Evolutionary conservation across 2,797 vertebrate genomes (phyloP).

Genomic region (Anolis apletophallus): DNA sequence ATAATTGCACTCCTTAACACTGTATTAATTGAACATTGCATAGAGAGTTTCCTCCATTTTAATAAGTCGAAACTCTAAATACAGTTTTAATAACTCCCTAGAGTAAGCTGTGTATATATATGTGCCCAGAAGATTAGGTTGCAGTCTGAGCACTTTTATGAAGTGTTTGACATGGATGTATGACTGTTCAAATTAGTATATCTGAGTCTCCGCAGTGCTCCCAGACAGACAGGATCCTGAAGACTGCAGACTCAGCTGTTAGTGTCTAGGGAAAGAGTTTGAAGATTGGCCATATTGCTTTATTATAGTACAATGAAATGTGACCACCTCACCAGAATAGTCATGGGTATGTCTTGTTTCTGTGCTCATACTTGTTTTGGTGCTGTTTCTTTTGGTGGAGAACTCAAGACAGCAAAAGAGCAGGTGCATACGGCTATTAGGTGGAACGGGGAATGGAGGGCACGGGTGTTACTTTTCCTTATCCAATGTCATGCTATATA

Average conservation of each 20-base stretch:
- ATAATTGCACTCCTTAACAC: not conserved
- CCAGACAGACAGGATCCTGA: slow-evolving; percentile 28
- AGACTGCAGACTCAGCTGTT: slow-evolving; percentile 46
- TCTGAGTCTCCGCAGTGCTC: slow-evolving; percentile 12
- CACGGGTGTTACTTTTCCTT: not conserved
- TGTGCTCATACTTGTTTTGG: not conserved
- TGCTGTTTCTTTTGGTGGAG: slow-evolving; percentile 28
- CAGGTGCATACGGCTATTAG: slow-evolving; percentile 12
- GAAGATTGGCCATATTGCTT: slow-evolving; percentile 29
- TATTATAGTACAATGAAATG: slow-evolving; percentile 38
- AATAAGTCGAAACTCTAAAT: slow-evolving; percentile 1
- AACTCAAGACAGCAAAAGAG: slow-evolving; percentile 18
- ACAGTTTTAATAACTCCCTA: slow-evolving; percentile 15
- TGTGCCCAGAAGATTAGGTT: slow-evolving; percentile 11
- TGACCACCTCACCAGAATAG: slow-evolving; percentile 18
- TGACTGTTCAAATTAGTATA: not conserved
- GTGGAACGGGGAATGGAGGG: not conserved
- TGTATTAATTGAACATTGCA: not conserved
- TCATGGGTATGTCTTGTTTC: slow-evolving; percentile 14
- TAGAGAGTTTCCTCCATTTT: not conserved
- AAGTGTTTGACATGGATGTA: slow-evolving; percentile 14
- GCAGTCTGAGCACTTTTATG: slow-evolving; percentile 25
- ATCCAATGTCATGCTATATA: not conserved
- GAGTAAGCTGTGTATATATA: slow-evolving; percentile 23
- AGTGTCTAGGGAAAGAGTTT: slow-evolving; percentile 3